Evolutionary conservation across 2,113 vertebrate genomes (phyloP), one percentile per base, ranked within the genome.

Genomic region (Myotis yumanensis): DNA sequence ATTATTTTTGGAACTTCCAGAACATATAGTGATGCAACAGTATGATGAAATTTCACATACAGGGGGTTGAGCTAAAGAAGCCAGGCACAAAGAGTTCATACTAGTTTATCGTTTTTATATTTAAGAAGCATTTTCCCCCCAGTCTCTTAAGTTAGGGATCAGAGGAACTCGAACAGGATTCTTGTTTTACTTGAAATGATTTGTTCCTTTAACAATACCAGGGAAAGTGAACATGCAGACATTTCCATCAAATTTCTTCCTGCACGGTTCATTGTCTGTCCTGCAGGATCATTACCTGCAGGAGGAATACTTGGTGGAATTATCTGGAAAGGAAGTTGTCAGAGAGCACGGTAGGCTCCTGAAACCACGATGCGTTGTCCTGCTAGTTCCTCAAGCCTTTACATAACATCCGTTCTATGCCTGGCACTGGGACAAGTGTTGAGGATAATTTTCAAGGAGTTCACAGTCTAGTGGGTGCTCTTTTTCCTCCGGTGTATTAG

Each of bases 1-100:
- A 18, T 17, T 92, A 59, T 52, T 89, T 92, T 59, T 84, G n/a
- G 64, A 83, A 76, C 22, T 93, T 72, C 80, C 23, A 57, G 46
- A 88, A 73, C 25, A 30, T 64, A n/a, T 0, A 48, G 12, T 79
- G 73, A 85, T 12, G 9, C 23, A 25, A 11, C 20, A 11, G 2
- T 90, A 12, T 81, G 43, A 80, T 15, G 85, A 51, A 22, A 79
- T 68, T 91, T 82, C 52, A 91, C 32, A 68, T 86, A 66, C 76
- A 83, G 73, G 57, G 72, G 35, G 12, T 66, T 79, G 11, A 77
- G 15, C 28, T 83, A 46, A 81, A 93, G 68, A 73, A 92, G 9
- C 79, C 37, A 86, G 77, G 64, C 32, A 32, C n/a, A 46, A 32
- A 59, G 16, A 62, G 11, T 73, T 85, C 66, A 52, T 25, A 14